Percentiles rank a stretch among this genome's conserved stretches.
Evolutionary conservation across 2,888 invertebrate species (phyloP).

Genomic region (Cataglyphis cursor): DNA sequence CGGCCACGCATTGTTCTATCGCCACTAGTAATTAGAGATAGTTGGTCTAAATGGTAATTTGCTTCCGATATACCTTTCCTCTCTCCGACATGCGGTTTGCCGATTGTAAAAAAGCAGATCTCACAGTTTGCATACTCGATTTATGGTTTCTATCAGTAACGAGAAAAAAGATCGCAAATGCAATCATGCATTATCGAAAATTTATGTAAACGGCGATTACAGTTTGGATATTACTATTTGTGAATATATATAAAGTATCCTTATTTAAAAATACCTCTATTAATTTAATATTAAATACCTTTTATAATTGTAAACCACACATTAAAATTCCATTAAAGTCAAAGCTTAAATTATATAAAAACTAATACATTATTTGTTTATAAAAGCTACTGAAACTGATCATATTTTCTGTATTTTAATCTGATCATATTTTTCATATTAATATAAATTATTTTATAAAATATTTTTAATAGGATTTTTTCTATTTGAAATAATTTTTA

Average conservation of each 20-base stretch:
- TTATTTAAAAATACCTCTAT: background rate
- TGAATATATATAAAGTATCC: background rate
- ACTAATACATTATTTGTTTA: background rate
- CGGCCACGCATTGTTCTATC: slow-evolving; percentile 60
- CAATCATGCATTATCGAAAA: background rate
- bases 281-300: background rate
- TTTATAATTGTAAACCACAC: background rate
- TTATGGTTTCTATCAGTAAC: slow-evolving; percentile 23
- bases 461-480: background rate
- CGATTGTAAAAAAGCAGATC: slow-evolving; percentile 42
- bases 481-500: background rate
- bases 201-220: background rate
- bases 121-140: slow-evolving; percentile 26
- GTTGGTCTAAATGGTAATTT: slow-evolving; percentile 69
- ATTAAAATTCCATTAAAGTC: background rate
- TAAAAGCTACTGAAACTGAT: background rate
- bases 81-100: slow-evolving; percentile 45
- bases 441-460: slow-evolving; percentile 14
- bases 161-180: background rate
- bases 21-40: slow-evolving; percentile 73
- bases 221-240: background rate
- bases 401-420: background rate
- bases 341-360: background rate
- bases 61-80: slow-evolving; percentile 63
- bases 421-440: background rate